A percentile compares a stretch with the other conserved stretches of the same genome.
These are phyloP conservation scores for Ecliptopera silaceata DNA, from an alignment of 2,888 invertebrate species.

Conservation along the genomic window DNA sequence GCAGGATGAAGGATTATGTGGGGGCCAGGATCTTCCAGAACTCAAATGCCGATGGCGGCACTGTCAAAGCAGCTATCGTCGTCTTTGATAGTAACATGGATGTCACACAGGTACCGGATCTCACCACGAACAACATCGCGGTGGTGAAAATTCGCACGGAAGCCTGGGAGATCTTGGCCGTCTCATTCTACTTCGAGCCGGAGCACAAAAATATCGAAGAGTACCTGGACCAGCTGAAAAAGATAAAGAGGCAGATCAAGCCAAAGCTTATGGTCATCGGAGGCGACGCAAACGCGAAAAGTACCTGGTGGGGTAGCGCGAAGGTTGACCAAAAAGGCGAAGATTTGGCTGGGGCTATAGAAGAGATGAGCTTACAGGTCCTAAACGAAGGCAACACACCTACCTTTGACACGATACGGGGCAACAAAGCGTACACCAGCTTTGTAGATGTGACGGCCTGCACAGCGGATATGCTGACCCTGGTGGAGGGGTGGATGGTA, in stretches of 20 bases:
- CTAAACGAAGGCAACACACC: slow-evolving; percentile 37
- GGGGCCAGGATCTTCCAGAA: background rate
- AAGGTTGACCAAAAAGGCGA: slow-evolving; percentile 20
- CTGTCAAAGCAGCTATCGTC: background rate
- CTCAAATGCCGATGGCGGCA: background rate
- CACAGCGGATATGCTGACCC: slow-evolving; percentile 14
- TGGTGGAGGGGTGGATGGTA: slow-evolving; percentile 24
- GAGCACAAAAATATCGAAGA: no score
- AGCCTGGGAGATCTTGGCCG: no score
- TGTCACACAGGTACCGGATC: background rate
- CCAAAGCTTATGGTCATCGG: background rate
- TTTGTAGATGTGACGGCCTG: slow-evolving; percentile 40
- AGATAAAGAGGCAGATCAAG: background rate
- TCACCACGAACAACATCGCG: no score
- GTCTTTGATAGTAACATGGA: background rate
- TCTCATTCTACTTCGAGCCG: no score
- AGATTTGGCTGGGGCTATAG: slow-evolving; percentile 2
- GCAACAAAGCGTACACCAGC: slow-evolving; percentile 23
- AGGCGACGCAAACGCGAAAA: slow-evolving; percentile 7
- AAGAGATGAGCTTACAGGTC: slow-evolving; percentile 31
- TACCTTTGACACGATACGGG: slow-evolving; percentile 37
- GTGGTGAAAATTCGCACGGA: no score
- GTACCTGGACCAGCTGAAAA: background rate
- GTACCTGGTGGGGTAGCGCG: no score
- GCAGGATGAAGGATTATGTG: background rate